Percentiles rank a stretch among this genome's conserved stretches.
These are phyloP conservation scores for Sylvietta virens DNA, from an alignment of 2,113 vertebrate species.

Conservation along the genomic window DNA sequence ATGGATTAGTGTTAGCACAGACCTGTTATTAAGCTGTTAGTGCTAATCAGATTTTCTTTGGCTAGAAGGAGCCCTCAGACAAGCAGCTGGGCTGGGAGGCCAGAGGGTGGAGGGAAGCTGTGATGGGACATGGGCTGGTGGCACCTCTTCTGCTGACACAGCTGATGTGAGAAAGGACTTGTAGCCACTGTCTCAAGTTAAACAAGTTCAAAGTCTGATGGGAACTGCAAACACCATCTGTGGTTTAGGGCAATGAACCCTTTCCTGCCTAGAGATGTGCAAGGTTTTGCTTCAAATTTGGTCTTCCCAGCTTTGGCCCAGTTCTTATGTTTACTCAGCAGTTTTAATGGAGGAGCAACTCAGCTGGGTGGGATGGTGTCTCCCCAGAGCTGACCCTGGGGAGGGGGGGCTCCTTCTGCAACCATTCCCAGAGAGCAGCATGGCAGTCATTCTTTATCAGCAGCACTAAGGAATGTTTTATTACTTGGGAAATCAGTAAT, in stretches of 20 bases:
- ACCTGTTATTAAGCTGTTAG: background rate
- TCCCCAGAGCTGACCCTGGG: background rate
- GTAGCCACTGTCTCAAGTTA: background rate
- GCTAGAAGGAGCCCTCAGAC: background rate
- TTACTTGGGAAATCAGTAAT: slow-evolving; percentile 13
- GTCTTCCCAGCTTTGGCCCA: background rate
- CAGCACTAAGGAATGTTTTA: background rate
- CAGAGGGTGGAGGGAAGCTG: background rate
- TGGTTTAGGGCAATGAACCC: background rate
- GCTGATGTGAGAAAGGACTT: background rate
- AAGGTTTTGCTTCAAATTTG: background rate
- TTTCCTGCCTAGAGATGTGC: background rate
- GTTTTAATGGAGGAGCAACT: background rate
- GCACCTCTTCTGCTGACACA: background rate
- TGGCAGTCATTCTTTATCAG: background rate
- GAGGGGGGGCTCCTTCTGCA: background rate
- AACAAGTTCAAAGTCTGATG: background rate
- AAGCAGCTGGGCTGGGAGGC: background rate
- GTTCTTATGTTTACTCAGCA: background rate
- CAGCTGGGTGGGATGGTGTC: background rate
- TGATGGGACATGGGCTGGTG: no score
- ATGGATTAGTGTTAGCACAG: background rate
- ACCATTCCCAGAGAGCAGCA: background rate
- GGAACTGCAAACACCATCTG: background rate
- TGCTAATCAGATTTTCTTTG: background rate